phyloP scores from a whole-genome alignment of 2,113 vertebrate species.

The rat (Rattus norvegicus) region DNA sequence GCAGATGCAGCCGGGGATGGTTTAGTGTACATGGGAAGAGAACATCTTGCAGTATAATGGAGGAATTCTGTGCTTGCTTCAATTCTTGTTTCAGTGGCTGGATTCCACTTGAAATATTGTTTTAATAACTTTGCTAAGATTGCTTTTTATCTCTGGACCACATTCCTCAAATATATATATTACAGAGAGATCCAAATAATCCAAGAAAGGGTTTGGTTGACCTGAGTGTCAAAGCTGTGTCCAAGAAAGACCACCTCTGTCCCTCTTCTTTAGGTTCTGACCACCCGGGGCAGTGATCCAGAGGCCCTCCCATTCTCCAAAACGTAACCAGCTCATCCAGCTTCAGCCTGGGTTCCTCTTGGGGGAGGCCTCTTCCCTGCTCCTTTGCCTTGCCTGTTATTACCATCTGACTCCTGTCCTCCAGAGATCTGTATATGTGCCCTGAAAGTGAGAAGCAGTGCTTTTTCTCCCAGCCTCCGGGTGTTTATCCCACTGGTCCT shows the following conservation, averaged over 20 bases:
- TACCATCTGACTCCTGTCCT: neutral
- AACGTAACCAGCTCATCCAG: neutral
- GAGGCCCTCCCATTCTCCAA: neutral
- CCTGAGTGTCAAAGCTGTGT: neutral
- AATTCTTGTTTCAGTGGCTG: neutral
- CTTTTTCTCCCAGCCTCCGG: neutral
- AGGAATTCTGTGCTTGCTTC: neutral
- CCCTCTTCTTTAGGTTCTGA: neutral
- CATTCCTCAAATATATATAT: neutral
- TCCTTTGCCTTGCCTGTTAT: neutral
- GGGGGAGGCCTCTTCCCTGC: too few relatives aligned
- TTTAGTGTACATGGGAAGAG: neutral
- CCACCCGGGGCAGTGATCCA: neutral
- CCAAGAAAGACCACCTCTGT: neutral
- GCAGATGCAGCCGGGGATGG: neutral
- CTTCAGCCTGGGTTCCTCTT: neutral
- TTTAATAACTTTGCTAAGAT: neutral
- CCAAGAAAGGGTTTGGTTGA: neutral
- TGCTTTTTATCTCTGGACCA: neutral
- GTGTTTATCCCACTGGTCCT: neutral
- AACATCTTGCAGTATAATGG: fast-evolving
- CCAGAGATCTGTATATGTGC: neutral
- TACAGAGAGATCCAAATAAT: neutral
- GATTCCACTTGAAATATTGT: neutral
- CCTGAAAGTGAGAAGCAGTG: neutral